Percentiles rank a stretch among this genome's conserved stretches.
These are phyloP conservation scores for Salmo trutta DNA, from an alignment of 2,797 vertebrate genomes.

Conservation along the genomic window DNA sequence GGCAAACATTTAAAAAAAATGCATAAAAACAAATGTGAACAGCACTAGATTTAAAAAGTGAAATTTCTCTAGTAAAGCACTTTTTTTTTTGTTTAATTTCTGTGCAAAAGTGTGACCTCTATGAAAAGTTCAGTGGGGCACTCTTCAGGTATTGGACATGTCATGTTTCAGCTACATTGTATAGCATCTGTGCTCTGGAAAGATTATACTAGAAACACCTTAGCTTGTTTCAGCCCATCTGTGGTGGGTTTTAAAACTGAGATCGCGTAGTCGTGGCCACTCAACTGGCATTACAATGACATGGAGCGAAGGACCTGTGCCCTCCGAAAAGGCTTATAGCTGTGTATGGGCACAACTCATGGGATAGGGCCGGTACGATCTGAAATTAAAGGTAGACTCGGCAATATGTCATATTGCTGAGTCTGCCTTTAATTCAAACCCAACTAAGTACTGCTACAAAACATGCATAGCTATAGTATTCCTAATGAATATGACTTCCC, in stretches of 20 bases:
- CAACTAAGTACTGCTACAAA: neutral
- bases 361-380: neutral
- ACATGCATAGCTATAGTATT: neutral
- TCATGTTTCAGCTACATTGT: conserved; percentile 54
- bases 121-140: conserved; percentile 59
- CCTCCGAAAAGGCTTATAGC: neutral
- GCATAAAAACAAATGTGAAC: conserved; percentile 82
- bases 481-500: neutral
- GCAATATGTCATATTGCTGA: neutral
- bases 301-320: neutral
- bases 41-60: conserved; percentile 82
- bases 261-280: neutral
- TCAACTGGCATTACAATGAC: conserved; percentile 2
- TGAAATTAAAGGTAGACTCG: neutral
- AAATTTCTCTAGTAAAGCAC: conserved; percentile 72
- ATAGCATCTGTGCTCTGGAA: conserved; percentile 53
- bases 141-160: conserved; percentile 35
- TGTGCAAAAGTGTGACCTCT: conserved; percentile 80
- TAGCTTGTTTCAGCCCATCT: conserved; percentile 6
- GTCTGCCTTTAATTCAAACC: neutral
- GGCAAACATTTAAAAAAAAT: conserved; percentile 80
- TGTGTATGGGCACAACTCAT: neutral
- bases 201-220: conserved; percentile 33
- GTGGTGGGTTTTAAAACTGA: neutral
- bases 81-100: conserved; percentile 59